A percentile compares a stretch with the other conserved stretches of the same genome.
phyloP scores from a whole-genome alignment of 2,113 vertebrate genomes.

The Upupa epops region DNA sequence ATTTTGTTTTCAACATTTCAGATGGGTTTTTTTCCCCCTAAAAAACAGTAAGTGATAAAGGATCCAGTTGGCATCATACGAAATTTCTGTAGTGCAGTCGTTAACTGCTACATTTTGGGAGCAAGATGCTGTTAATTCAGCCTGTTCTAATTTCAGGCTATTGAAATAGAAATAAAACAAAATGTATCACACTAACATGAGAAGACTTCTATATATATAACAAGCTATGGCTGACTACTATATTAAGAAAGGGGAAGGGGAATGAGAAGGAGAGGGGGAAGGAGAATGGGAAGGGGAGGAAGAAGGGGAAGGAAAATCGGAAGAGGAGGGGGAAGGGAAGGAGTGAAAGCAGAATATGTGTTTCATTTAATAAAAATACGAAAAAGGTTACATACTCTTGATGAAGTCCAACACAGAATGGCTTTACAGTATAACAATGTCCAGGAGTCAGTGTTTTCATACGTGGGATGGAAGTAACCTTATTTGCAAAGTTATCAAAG shows the following conservation, averaged over 20 bases:
- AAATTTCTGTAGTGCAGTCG: not conserved
- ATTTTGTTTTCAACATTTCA: not conserved
- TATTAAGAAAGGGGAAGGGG: not conserved
- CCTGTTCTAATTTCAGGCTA: not conserved
- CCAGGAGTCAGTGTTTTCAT: not conserved
- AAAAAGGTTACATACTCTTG: not conserved
- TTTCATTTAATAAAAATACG: not conserved
- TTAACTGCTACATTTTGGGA: not conserved
- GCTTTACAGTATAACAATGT: not conserved
- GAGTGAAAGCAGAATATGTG: too few species aligned
- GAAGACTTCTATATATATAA: not conserved
- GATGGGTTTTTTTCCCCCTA: rapidly evolving
- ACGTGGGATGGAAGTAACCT: not conserved
- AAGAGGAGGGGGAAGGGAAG: not conserved
- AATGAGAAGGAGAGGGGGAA: not conserved
- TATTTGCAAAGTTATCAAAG: not conserved
- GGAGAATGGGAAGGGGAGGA: not conserved
- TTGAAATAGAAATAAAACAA: slow-evolving; percentile 17
- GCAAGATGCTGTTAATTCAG: slow-evolving; percentile 5
- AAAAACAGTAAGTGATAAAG: not conserved
- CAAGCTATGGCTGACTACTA: not conserved
- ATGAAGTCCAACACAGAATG: not conserved
- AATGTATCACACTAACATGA: not conserved
- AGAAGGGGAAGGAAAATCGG: not conserved
- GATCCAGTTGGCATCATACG: not conserved